phyloP scores from a whole-genome alignment of 2,888 invertebrate genomes.

The Lycocerus yunnanus region DNA sequence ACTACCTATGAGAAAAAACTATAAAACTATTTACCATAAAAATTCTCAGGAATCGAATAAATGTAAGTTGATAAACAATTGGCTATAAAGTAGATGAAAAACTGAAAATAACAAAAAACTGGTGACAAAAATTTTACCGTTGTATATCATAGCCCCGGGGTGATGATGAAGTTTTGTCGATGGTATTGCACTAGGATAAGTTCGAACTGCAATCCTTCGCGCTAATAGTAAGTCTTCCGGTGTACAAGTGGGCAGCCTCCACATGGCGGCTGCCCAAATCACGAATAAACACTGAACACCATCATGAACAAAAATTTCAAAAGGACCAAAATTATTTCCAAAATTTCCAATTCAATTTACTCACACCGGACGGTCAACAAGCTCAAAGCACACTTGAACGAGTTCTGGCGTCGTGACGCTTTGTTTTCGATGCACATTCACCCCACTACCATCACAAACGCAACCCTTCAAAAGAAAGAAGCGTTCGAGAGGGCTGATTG shows the following conservation, averaged over 20 bases:
- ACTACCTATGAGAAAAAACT: neutral
- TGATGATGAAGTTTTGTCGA: conserved; percentile 57
- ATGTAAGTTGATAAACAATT: neutral
- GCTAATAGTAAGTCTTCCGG: conserved; percentile 56
- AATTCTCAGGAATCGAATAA: neutral
- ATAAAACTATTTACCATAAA: neutral
- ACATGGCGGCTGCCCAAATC: conserved; percentile 50
- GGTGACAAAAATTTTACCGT: conserved; percentile 53
- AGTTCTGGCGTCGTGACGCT: conserved; percentile 37
- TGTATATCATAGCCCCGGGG: conserved; percentile 60
- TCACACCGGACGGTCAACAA: neutral
- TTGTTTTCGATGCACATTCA: conserved; percentile 16
- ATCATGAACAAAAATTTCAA: neutral
- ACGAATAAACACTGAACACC: conserved; percentile 18
- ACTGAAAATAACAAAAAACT: neutral
- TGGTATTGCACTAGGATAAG: conserved; percentile 54
- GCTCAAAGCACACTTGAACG: conserved; percentile 26
- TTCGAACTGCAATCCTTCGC: conserved; percentile 51
- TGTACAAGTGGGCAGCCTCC: conserved; percentile 56
- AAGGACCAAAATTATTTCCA: neutral
- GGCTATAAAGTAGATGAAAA: neutral
- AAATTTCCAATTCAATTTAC: neutral
- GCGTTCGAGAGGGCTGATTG: neutral
- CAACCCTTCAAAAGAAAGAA: conserved; percentile 14
- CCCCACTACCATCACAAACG: conserved; percentile 30